phyloP scores from a whole-genome alignment of 1,140 invertebrate genomes.

The Drosophila bocqueti region DNA sequence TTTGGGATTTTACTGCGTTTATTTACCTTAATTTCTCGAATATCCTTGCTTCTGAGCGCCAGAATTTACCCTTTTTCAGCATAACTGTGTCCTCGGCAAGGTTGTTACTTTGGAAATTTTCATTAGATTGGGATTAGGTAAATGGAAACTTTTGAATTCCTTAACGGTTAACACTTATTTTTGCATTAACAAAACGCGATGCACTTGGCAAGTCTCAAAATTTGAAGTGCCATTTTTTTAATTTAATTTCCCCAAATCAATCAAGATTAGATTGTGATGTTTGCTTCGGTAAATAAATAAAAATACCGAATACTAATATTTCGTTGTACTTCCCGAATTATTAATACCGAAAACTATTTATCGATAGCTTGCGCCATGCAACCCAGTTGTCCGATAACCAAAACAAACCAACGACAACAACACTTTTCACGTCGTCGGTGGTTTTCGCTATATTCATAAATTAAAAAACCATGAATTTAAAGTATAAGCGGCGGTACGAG shows the following conservation, averaged over 20 bases:
- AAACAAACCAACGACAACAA: constrained; percentile 27
- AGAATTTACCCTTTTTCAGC: constrained; percentile 18
- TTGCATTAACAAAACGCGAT: neutral
- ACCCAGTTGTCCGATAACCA: constrained; percentile 23
- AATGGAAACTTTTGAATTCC: neutral
- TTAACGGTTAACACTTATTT: neutral
- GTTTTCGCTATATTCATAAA: constrained; percentile 25
- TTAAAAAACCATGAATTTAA: constrained; percentile 41
- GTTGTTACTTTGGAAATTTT: neutral
- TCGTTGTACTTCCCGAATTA: neutral
- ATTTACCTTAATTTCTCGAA: constrained; percentile 30
- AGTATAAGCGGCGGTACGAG: constrained; percentile 34
- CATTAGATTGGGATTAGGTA: neutral
- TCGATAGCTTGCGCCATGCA: constrained; percentile 2
- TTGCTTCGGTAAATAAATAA: constrained; percentile 6
- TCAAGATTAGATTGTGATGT: constrained; percentile 15
- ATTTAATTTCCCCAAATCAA: neutral
- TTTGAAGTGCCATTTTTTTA: neutral
- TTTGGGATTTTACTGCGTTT: too few relatives aligned
- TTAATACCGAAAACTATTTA: neutral
- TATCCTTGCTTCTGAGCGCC: constrained; percentile 24
- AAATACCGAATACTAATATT: constrained; percentile 9
- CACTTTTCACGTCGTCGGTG: neutral
- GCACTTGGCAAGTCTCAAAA: neutral
- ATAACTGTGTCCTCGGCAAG: constrained; percentile 18